Evolutionary conservation across 2,797 vertebrate species (phyloP), one percentile per base, ranked within the genome.

Genomic region (Tympanoctomys barrerae): DNA sequence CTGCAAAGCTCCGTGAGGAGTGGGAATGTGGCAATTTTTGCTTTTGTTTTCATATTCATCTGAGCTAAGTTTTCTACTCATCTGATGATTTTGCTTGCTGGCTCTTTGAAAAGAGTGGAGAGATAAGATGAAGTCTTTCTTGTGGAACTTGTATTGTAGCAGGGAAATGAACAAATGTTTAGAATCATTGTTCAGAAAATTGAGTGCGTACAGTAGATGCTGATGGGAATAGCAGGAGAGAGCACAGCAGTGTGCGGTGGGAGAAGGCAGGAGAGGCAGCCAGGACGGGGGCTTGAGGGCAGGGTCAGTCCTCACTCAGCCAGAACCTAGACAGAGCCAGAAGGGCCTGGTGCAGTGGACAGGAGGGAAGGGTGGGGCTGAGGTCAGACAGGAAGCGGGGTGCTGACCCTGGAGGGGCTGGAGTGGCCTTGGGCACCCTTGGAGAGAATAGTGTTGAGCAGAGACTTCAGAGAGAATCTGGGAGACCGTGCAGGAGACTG

Each of bases 21-120:
- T n/a, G 61, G 54, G 62, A 52, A 62, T 33, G n/a, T n/a, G 21
- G 49, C 64, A 57, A 68, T 36, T 46, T 81, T 75, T 75, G 39
- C 71, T 87, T 89, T 89, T 85, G 64, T 91, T 91, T 89, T 82
- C 61, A 49, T 79, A n/a, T 12, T 80, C 57, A 24, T 39, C 61
- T 79, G 26, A 59, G 9, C 80, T 80, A 31, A 80, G n/a, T 70
- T 96, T 93, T 86, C 82, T 71, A 18, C n/a, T 81, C 26, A n/a
- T 31, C 42, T 33, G 71, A 79, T 19, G 31, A 54, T 78, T 82
- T 81, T 46, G 46, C 86, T 33, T 75, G 71, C 71, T 46, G 39
- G 77, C n/a, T 83, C 36, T 70, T 87, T 83, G 57, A 62, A 90
- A 87, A 73, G 9, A 21, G 39, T 28, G 42, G 66, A 70, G n/a